Conservation (phyloP, 2,113 vertebrate species). For the Nothocercus nigrocapillus region DNA sequence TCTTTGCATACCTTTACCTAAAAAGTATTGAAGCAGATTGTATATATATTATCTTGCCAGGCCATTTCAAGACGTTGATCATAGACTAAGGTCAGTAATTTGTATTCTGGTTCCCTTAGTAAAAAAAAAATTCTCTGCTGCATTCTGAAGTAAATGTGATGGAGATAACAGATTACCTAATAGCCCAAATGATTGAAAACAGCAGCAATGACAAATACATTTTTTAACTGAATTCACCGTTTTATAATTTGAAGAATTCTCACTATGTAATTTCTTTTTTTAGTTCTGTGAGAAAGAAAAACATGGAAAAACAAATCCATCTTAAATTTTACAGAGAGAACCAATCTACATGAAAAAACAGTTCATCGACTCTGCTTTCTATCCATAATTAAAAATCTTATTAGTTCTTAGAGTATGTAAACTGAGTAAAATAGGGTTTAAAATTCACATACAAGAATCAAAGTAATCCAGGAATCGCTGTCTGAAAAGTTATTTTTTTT, state of each 20-base stretch:
- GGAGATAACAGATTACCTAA: conserved; percentile 9
- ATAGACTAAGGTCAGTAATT: background rate
- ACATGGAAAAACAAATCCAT: background rate
- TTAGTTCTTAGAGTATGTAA: background rate
- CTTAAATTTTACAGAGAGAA: background rate
- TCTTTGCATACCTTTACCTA: background rate
- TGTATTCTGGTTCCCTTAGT: background rate
- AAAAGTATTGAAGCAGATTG: background rate
- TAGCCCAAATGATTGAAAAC: background rate
- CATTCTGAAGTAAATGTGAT: background rate
- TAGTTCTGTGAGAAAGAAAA: background rate
- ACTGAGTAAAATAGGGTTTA: background rate
- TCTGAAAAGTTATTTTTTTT: background rate
- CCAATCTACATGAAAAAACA: background rate
- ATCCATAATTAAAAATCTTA: background rate
- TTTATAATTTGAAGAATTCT: background rate
- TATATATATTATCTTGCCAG: background rate
- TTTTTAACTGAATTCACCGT: background rate
- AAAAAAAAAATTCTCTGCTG: background rate
- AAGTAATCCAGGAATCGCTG: background rate
- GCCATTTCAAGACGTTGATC: background rate
- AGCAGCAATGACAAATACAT: background rate
- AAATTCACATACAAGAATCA: background rate
- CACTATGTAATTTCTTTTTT: background rate
- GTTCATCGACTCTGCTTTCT: background rate